Evolutionary conservation across 1,140 invertebrate species (phyloP).

Genomic region (Drosophila lowei): DNA sequence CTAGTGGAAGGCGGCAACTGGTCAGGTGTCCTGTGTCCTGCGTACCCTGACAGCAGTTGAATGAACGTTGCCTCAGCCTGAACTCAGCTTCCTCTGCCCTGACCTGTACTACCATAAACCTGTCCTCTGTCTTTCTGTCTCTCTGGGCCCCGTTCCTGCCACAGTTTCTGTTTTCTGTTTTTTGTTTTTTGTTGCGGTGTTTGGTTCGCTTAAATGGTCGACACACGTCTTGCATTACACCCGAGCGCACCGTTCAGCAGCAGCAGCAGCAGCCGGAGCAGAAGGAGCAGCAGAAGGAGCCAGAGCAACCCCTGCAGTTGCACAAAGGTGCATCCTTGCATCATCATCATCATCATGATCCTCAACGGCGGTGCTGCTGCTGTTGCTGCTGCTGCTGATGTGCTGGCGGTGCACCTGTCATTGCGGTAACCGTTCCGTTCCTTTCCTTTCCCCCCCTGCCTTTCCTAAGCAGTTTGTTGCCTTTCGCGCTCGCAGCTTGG

Average conservation of each 20-base stretch:
- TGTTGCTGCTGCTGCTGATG: constrained; percentile 23
- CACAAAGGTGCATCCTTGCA: constrained; percentile 77
- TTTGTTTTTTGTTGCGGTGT: constrained; percentile 15
- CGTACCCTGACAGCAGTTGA: constrained; percentile 41
- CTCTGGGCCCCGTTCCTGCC: not conserved
- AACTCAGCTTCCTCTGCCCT: constrained; percentile 40
- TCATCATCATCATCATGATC: constrained; percentile 25
- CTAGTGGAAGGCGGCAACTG: constrained; percentile 32
- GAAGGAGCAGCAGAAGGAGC: constrained; percentile 21
- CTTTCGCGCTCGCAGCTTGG: constrained; percentile 36
- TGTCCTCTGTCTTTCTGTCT: constrained; percentile 4
- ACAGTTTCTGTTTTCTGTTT: constrained; percentile 2
- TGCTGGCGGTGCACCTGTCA: constrained; percentile 65
- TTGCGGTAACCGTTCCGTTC: constrained; percentile 50
- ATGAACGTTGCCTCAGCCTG: constrained; percentile 27
- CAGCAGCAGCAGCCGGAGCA: constrained; percentile 27
- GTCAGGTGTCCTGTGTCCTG: constrained; percentile 33
- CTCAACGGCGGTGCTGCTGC: constrained; percentile 10
- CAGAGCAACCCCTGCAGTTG: constrained; percentile 61
- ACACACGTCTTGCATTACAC: constrained; percentile 71
- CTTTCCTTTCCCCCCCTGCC: constrained; percentile 3
- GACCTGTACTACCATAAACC: constrained; percentile 34
- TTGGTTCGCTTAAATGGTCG: constrained; percentile 37
- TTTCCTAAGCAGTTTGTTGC: too few relatives aligned
- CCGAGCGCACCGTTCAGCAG: constrained; percentile 36